Evolutionary conservation across 2,113 vertebrate genomes (phyloP).

Genomic region (Hipposideros armiger): DNA sequence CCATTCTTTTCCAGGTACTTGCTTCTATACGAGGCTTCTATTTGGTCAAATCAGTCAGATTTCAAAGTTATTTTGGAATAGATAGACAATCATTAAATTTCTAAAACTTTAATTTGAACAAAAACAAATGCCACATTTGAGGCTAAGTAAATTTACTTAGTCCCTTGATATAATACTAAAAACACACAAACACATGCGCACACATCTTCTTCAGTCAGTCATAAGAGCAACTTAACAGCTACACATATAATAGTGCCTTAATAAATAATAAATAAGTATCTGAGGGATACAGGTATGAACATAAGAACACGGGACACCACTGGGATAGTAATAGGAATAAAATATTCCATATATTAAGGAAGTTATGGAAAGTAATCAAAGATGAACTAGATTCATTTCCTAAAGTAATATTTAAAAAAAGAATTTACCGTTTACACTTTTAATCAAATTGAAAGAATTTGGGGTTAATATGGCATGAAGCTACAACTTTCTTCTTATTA

Average conservation of each 20-base stretch:
- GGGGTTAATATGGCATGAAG: not conserved
- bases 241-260: not conserved
- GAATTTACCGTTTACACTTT: not conserved
- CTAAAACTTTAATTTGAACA: conserved; percentile 17
- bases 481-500: not conserved
- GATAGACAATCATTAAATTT: not conserved
- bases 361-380: not conserved
- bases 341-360: not conserved
- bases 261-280: not conserved
- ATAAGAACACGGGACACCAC: not conserved
- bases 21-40: not conserved
- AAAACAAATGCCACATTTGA: not conserved
- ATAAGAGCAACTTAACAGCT: not conserved
- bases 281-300: not conserved
- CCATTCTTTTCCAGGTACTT: not conserved
- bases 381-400: not conserved
- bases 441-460: conserved; percentile 20
- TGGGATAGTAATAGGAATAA: not conserved
- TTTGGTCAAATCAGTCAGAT: not conserved
- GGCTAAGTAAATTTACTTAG: not conserved
- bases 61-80: conserved; percentile 14
- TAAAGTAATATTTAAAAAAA: not conserved
- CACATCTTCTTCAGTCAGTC: not conserved
- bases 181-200: not conserved
- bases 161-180: not conserved